These are phyloP conservation scores for Serrognathus titanus DNA, from an alignment of 2,888 invertebrate species.

Conservation along the genomic window DNA sequence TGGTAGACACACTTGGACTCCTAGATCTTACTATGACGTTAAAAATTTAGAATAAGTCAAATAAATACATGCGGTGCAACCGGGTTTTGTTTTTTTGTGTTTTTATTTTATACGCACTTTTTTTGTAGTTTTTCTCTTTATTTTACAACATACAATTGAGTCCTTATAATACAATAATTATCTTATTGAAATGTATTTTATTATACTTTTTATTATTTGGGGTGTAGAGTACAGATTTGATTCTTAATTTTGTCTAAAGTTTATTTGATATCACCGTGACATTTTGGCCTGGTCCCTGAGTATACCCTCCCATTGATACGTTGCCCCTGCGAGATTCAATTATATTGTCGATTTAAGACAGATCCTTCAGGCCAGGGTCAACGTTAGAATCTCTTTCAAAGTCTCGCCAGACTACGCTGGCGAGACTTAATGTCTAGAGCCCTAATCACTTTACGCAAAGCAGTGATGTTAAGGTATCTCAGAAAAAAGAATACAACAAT, in stretches of 20 bases:
- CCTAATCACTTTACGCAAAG: conserved; percentile 5
- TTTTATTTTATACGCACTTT: conserved; percentile 25
- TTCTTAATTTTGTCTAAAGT: conserved; percentile 44
- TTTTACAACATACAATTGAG: conserved; percentile 47
- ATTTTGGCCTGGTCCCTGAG: conserved; percentile 55
- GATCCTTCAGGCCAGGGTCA: conserved; percentile 18
- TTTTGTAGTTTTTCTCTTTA: conserved; percentile 31
- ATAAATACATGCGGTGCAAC: conserved; percentile 39
- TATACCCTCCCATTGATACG: conserved; percentile 43
- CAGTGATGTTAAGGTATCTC: conserved; percentile 34
- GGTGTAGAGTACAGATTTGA: conserved; percentile 46
- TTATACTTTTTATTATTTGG: conserved; percentile 37
- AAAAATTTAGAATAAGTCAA: conserved; percentile 40
- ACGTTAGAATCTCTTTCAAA: conserved; percentile 6
- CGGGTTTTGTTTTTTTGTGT: conserved; percentile 27
- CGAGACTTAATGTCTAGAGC: conserved; percentile 2
- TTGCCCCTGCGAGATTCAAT: conserved; percentile 17
- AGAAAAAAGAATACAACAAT: conserved; percentile 30
- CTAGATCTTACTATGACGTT: conserved; percentile 4
- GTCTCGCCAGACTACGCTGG: neutral
- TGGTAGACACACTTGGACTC: conserved; percentile 23
- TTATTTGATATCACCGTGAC: conserved; percentile 52
- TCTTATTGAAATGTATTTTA: conserved; percentile 47
- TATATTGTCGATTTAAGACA: conserved; percentile 13
- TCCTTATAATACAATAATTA: conserved; percentile 38